These are phyloP conservation scores for Siniperca chuatsi DNA, from an alignment of 2,113 vertebrate genomes.

Conservation along the genomic window DNA sequence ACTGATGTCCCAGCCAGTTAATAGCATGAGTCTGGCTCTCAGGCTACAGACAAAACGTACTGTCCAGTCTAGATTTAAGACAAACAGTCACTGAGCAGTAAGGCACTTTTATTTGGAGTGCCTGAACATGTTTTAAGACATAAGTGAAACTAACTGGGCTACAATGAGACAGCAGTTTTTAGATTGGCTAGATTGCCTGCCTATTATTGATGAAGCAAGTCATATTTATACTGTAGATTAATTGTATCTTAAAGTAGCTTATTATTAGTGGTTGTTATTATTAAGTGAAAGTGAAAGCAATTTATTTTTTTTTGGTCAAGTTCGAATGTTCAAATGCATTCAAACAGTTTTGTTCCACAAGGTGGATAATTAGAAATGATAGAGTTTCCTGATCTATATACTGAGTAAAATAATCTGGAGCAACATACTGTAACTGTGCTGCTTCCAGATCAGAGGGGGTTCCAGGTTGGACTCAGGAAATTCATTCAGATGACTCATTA, in stretches of 20 bases:
- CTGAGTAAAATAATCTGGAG: not conserved
- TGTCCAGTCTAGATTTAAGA: not conserved
- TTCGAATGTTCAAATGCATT: not conserved
- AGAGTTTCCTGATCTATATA: not conserved
- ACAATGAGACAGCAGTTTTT: slow-evolving; percentile 8
- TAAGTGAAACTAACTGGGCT: not conserved
- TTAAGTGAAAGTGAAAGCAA: not conserved
- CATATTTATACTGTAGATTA: not conserved
- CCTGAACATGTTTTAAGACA: not conserved
- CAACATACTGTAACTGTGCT: not conserved
- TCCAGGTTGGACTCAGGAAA: not conserved
- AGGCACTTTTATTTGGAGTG: not conserved
- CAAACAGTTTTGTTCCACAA: not conserved
- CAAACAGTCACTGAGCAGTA: not conserved
- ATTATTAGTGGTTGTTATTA: not conserved
- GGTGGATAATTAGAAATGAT: not conserved
- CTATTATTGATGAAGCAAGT: not conserved
- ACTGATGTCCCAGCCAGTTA: not conserved
- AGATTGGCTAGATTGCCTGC: not conserved
- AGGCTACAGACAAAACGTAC: not conserved
- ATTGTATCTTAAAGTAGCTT: not conserved
- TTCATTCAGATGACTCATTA: not conserved
- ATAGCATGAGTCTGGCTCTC: not conserved
- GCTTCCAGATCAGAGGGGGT: not conserved
- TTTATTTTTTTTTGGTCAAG: no score